Conservation (phyloP, 2,888 invertebrate genomes). For the Eupeodes luniger region DNA sequence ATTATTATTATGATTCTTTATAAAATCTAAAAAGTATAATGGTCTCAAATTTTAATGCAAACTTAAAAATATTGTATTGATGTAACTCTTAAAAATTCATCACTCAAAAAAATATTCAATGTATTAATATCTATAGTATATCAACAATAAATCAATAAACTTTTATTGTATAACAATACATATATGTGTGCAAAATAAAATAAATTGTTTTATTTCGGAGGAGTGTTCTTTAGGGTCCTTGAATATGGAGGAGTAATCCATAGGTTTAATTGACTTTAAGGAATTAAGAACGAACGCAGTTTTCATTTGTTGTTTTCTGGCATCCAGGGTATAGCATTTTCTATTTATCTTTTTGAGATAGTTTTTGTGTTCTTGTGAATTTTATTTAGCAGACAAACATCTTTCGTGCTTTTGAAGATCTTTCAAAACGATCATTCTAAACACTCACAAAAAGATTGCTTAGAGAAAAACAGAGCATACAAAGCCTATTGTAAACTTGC, state of each 20-base stretch:
- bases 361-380: too few species aligned
- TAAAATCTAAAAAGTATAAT: slow-evolving; percentile 50
- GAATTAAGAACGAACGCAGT: background rate
- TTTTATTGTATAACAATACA: slow-evolving; percentile 41
- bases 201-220: background rate
- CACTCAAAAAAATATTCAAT: slow-evolving; percentile 50
- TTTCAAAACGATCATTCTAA: too few species aligned
- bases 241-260: too few species aligned
- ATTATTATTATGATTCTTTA: background rate
- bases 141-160: slow-evolving; percentile 65
- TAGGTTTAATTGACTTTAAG: too few species aligned
- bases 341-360: too few species aligned
- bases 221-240: background rate
- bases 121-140: slow-evolving; percentile 59
- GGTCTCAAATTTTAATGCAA: slow-evolving; percentile 65
- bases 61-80: slow-evolving; percentile 47
- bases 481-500: too few species aligned
- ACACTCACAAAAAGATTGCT: too few species aligned
- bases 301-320: background rate
- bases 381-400: too few species aligned
- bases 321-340: too few species aligned
- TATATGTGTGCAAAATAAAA: slow-evolving; percentile 64
- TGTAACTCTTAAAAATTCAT: slow-evolving; percentile 42
- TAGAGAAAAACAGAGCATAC: too few species aligned
- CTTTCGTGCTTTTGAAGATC: too few species aligned